Percentiles rank a stretch among this genome's conserved stretches.
phyloP scores from a whole-genome alignment of 2,797 vertebrate species.

The Channa striata region DNA sequence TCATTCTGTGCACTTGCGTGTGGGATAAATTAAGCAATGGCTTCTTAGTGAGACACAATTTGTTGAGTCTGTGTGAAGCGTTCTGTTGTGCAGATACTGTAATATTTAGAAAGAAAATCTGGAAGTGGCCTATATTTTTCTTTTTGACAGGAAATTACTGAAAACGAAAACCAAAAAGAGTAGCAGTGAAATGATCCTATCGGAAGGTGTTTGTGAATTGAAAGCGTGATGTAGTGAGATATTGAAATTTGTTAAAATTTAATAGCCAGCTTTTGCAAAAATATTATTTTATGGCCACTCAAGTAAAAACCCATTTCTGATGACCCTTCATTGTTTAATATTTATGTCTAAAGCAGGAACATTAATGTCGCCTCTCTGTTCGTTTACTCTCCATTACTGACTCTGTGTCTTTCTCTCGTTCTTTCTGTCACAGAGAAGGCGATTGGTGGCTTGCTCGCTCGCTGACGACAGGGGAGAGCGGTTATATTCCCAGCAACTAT shows the following conservation, averaged over 20 bases:
- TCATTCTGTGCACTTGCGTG: slow-evolving; percentile 23
- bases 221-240: too few species aligned
- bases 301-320: too few species aligned
- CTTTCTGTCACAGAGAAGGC: slow-evolving; percentile 92
- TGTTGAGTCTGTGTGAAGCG: neutral
- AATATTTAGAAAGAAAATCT: neutral
- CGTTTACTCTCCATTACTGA: too few species aligned
- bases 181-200: neutral
- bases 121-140: neutral
- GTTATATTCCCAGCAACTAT: slow-evolving; percentile 99
- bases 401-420: slow-evolving; percentile 50
- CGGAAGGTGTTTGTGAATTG: neutral
- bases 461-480: slow-evolving; percentile 94
- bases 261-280: too few species aligned
- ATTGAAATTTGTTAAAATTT: too few species aligned
- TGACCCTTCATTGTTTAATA: too few species aligned
- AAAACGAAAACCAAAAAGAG: neutral
- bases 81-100: slow-evolving; percentile 3
- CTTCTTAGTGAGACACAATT: neutral
- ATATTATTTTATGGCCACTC: too few species aligned
- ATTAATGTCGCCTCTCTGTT: too few species aligned
- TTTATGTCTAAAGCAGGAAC: too few species aligned
- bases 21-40: neutral
- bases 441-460: slow-evolving; percentile 99
- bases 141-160: neutral